Conservation (phyloP, 2,113 vertebrate genomes). For the Hemibagrus wyckioides region DNA sequence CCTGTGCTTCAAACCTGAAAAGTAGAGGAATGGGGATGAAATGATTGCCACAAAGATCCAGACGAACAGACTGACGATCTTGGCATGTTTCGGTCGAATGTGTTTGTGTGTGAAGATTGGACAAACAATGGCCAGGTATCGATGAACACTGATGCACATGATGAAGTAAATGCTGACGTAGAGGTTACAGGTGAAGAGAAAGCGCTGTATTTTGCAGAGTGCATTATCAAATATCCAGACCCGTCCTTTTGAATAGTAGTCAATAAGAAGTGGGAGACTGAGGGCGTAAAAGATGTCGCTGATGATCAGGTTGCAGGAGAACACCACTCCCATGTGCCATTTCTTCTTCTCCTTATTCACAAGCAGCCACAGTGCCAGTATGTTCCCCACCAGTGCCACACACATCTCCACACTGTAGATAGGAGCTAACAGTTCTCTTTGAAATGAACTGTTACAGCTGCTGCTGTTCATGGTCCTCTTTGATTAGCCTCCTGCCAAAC, state of each 20-base stretch:
- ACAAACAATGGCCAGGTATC: no score
- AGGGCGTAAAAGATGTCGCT: conserved; percentile 79
- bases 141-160: no score
- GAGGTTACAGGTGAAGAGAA: no score
- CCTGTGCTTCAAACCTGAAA: conserved; percentile 61
- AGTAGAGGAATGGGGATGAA: conserved; percentile 70
- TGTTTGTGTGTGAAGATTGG: no score
- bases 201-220: no score
- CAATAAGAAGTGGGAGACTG: no score
- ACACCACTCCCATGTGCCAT: conserved; percentile 77
- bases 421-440: conserved; percentile 59
- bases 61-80: conserved; percentile 57
- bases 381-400: conserved; percentile 65
- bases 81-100: no score
- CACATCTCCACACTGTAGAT: conserved; percentile 67
- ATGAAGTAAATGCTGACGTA: no score
- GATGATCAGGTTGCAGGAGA: conserved; percentile 77
- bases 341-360: conserved; percentile 60
- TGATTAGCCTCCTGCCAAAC: conserved; percentile 6
- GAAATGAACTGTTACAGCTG: conserved; percentile 31
- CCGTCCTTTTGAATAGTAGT: no score
- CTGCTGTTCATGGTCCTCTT: conserved; percentile 33
- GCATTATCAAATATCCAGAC: no score
- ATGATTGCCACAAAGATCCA: conserved; percentile 69
- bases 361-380: conserved; percentile 70